Base-by-base conservation (phyloP, 1,140 invertebrate species). In the Caenorhabditis latens region DNA sequence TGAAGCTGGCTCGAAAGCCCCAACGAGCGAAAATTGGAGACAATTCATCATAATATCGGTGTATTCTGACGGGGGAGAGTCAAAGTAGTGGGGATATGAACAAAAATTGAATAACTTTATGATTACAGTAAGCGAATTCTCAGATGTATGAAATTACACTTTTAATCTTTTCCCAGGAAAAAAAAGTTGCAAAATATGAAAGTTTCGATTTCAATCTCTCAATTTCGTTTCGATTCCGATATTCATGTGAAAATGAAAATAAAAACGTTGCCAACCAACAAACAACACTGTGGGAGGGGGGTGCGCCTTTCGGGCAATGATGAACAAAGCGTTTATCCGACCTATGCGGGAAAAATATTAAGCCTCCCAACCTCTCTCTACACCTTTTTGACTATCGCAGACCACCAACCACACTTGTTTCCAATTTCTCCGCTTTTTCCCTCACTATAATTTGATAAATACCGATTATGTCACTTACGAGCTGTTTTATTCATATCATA, bases 271-370 rank as follows among this genome's bases (percentile, higher is more conserved):
- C 19, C 71, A 79, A 79, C 71, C 43, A 79, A 79, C 71, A 79
- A 50, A 21, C 67, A 71, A 46, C 46, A 67, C 63, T 67, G 40
- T 67, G 32, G n/a, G 46, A 32, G 71, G 32, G 71, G 16, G 65
- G 19, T 13, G 14, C 40, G 43, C 50, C 50, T 53, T 53, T 53
- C 50, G 40, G 40, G 40, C 71, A 50, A 79, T 79, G 46, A 53
- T 50, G 71, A 79, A 53, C 71, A 79, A 79, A 79, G 71, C 71
- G 46, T 79, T 79, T 79, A 79, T 79, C 71, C 71, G 43, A 79
- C 71, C n/a, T 46, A 53, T 50, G 71, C 71, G 71, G 65, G 57
- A 58, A 79, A 79, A 79, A 79, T 79, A 79, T 79, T 79, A 79
- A 79, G 71, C 71, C 71, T 79, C 16, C 40, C 43, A 2, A 43